phyloP scores from a whole-genome alignment of 2,888 invertebrate species.

The Xylota sylvarum region DNA sequence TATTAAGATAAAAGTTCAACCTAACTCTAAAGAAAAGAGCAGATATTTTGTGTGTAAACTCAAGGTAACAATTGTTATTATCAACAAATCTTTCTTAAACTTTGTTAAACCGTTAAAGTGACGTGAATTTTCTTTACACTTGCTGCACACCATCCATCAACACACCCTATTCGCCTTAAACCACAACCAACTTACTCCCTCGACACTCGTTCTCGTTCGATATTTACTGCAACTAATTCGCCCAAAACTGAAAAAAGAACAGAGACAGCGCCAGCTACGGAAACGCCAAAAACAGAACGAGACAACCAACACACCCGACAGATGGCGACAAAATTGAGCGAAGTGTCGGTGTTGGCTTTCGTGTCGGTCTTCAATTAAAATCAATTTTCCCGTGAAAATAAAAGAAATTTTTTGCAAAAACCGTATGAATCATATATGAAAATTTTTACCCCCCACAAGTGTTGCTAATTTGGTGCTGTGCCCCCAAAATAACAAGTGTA shows the following conservation, averaged over 20 bases:
- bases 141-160: no score
- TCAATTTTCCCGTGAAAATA: conserved; percentile 70
- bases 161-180: neutral
- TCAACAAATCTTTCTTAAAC: no score
- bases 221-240: conserved; percentile 33
- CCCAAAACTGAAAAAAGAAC: conserved; percentile 37
- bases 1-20: no score
- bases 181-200: conserved; percentile 40
- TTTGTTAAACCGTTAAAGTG: no score
- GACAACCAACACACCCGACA: conserved; percentile 56
- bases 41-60: no score
- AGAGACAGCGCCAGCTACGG: conserved; percentile 28
- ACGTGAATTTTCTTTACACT: no score
- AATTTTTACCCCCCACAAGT: conserved; percentile 30
- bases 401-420: conserved; percentile 46
- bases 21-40: no score
- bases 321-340: conserved; percentile 71
- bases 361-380: conserved; percentile 72
- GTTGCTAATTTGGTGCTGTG: conserved; percentile 61
- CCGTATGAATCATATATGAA: conserved; percentile 42
- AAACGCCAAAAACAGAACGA: conserved; percentile 61
- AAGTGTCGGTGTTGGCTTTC: conserved; percentile 76
- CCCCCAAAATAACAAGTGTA: conserved; percentile 41
- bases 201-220: conserved; percentile 68
- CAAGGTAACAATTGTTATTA: no score